These are phyloP conservation scores for Phainopepla nitens DNA, from an alignment of 2,113 vertebrate genomes.

Conservation along the genomic window DNA sequence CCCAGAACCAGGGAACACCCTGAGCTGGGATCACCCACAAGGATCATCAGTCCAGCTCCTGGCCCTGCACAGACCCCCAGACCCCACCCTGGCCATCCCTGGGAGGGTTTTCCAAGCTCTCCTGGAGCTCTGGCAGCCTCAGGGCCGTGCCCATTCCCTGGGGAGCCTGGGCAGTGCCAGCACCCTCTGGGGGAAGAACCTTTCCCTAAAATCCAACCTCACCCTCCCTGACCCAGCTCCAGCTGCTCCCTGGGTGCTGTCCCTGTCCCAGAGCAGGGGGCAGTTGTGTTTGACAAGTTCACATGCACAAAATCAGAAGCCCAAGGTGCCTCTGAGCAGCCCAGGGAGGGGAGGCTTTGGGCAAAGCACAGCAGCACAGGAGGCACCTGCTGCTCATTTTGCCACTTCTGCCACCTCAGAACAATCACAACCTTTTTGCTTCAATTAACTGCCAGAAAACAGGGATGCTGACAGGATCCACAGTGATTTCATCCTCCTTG, in stretches of 20 bases:
- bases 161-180: background rate
- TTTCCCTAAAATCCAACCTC: background rate
- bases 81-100: background rate
- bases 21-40: background rate
- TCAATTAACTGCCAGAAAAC: background rate
- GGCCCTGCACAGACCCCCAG: no score
- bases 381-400: background rate
- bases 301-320: background rate
- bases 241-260: fast-evolving
- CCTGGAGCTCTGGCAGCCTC: background rate
- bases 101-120: fast-evolving
- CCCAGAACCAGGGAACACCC: background rate
- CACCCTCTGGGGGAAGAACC: background rate
- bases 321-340: background rate
- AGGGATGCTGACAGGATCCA: background rate
- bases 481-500: background rate
- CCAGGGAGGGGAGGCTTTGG: background rate
- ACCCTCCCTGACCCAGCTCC: fast-evolving
- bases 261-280: background rate
- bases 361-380: fast-evolving
- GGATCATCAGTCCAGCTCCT: no score
- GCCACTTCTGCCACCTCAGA: background rate
- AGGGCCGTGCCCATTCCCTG: background rate
- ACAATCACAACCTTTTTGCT: background rate
- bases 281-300: background rate